Evolutionary conservation across 2,888 invertebrate genomes (phyloP), one percentile per base, ranked within the genome.

Genomic region (Papilio gigon): DNA sequence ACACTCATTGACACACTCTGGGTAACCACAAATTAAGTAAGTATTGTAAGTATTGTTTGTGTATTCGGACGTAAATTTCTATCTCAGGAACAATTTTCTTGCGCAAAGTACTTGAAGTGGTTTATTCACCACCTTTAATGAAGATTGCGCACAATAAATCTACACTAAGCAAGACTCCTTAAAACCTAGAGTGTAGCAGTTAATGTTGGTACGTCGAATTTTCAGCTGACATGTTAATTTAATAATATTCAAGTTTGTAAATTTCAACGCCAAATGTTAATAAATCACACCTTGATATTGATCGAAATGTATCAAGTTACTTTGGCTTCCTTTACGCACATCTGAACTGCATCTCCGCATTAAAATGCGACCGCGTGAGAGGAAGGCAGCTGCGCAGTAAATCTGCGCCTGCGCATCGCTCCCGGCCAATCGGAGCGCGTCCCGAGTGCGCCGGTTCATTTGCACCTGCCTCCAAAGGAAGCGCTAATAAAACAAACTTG

Each of bases 401-500:
- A 87, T 86, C 86, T 78, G 82, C 84, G 87, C 76, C 78, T 75
- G 86, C 82, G 86, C 86, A 83, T 83, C 81, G 79, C 75, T 76
- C 44, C 33, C 71, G 69, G 74, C 80, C 78, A 76, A 76, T 77
- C 53, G 72, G 71, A 71, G 71, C 68, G 73, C 79, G 72, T 71
- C 75, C 76, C 74, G 75, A 76, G 77, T 77, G 74, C 75, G 47
- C 37, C 74, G 71, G 76, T 79, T 79, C 76, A 78, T 80, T 80
- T 79, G 85, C 90, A 90, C 89, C 90, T 90, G 90, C 85, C 84
- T 74, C 71, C 73, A 80, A 82, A 87, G 89, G 90, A 89, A 89
- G 87, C 65, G 27, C 40, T 68, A 82, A 79, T 83, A 65, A 65
- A 68, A 68, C 63, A 42, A 64, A 59, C 70, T 62, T 47, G 47